Percentiles rank a stretch among this genome's conserved stretches.
Evolutionary conservation across 2,888 invertebrate genomes (phyloP).

Genomic region (Brenthis daphne): DNA sequence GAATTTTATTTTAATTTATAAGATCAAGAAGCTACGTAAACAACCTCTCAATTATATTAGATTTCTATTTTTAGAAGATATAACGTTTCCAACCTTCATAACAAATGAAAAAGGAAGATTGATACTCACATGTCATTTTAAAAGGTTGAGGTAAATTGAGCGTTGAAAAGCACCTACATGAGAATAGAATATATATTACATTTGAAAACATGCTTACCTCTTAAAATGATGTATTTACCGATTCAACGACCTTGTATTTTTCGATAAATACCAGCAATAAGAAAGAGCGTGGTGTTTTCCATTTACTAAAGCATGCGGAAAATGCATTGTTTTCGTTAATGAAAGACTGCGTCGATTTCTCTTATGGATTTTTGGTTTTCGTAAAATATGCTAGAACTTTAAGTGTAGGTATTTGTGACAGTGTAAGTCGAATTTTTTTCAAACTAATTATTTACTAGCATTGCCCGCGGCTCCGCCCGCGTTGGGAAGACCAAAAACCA

Average conservation of each 20-base stretch:
- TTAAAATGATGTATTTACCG: background rate
- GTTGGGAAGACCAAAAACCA: no score
- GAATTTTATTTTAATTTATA: no score
- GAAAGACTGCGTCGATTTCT: background rate
- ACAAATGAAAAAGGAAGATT: slow-evolving; percentile 47
- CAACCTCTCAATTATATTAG: no score
- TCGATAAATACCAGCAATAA: background rate
- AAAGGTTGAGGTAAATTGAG: slow-evolving; percentile 28
- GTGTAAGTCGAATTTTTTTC: no score
- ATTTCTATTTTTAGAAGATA: no score
- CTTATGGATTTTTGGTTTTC: background rate
- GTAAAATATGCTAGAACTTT: background rate
- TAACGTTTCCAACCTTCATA: no score
- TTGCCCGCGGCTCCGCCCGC: no score
- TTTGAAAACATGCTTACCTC: no score
- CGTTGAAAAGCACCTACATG: slow-evolving; percentile 3
- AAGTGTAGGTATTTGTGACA: background rate
- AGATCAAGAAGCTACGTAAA: no score
- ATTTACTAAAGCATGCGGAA: background rate
- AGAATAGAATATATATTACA: no score
- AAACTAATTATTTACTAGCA: no score
- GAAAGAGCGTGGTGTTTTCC: background rate
- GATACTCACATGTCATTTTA: slow-evolving; percentile 43
- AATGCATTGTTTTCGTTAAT: slow-evolving; percentile 10
- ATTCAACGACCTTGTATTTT: background rate